These are phyloP conservation scores for Oryctes rhinoceros DNA, from an alignment of 1,140 invertebrate genomes.

Conservation along the genomic window DNA sequence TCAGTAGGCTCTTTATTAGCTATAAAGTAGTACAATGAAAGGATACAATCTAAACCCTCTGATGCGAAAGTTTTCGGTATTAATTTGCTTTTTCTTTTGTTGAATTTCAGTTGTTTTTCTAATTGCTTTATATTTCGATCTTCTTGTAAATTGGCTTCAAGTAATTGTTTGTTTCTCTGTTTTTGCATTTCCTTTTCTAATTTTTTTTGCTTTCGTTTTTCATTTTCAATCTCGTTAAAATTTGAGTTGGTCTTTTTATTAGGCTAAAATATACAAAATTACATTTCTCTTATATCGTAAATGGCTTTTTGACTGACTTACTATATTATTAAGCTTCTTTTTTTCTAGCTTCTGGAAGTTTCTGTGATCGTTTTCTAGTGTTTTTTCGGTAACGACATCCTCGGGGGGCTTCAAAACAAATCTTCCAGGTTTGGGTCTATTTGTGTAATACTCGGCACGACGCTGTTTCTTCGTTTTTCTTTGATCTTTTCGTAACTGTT, in stretches of 20 bases:
- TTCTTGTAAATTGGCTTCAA: slow-evolving; percentile 79
- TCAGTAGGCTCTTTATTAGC: not conserved
- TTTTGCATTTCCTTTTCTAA: slow-evolving; percentile 66
- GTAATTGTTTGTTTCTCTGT: slow-evolving; percentile 69
- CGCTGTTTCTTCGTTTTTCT: slow-evolving; percentile 66
- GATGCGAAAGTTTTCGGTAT: slow-evolving; percentile 79
- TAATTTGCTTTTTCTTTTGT: slow-evolving; percentile 78
- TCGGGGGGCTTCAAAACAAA: slow-evolving; percentile 47
- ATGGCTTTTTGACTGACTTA: not conserved
- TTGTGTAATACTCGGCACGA: slow-evolving; percentile 61
- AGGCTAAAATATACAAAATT: not conserved
- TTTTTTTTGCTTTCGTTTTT: slow-evolving; percentile 62
- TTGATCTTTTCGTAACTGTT: slow-evolving; percentile 70
- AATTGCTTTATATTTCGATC: slow-evolving; percentile 81
- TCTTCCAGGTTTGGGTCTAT: slow-evolving; percentile 53
- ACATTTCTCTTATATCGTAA: not conserved
- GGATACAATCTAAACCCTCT: slow-evolving; percentile 91
- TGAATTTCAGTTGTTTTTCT: slow-evolving; percentile 85
- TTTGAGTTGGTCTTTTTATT: not conserved
- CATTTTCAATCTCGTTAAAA: slow-evolving; percentile 56
- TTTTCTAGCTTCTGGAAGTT: slow-evolving; percentile 12
- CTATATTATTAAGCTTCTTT: slow-evolving; percentile 45
- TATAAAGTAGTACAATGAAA: slow-evolving; percentile 58
- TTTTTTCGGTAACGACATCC: slow-evolving; percentile 46
- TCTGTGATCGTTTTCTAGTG: slow-evolving; percentile 53